These are phyloP conservation scores for Myzus persicae DNA, from an alignment of 1,140 invertebrate species.

Conservation along the genomic window DNA sequence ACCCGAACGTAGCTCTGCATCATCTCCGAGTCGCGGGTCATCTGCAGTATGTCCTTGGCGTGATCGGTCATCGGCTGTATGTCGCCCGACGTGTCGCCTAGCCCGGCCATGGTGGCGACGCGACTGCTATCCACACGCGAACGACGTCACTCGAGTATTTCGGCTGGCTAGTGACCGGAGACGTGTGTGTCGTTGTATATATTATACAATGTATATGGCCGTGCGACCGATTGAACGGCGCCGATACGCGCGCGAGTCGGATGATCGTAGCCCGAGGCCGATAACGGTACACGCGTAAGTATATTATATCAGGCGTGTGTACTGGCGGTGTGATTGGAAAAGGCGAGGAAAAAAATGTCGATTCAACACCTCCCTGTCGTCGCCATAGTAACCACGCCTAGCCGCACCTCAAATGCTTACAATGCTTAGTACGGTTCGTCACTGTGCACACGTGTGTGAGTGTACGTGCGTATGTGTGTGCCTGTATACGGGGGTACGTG, in stretches of 20 bases:
- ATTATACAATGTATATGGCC: neutral
- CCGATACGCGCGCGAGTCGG: constrained; percentile 62
- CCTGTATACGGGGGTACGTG: neutral
- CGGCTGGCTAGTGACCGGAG: neutral
- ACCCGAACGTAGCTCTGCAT: constrained; percentile 62
- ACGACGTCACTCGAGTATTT: constrained; percentile 22
- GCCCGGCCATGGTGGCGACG: constrained; percentile 35
- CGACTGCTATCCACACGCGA: neutral
- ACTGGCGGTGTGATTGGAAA: constrained; percentile 14
- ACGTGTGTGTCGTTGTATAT: neutral
- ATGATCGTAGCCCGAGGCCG: neutral
- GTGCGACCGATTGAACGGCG: constrained; percentile 62
- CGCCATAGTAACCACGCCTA: neutral
- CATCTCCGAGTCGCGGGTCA: constrained; percentile 62
- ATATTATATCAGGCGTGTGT: neutral
- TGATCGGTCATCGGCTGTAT: constrained; percentile 61
- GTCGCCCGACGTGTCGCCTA: constrained; percentile 48
- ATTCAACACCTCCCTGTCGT: constrained; percentile 32
- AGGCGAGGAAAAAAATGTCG: constrained; percentile 26
- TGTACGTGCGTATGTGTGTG: neutral
- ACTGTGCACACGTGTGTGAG: neutral
- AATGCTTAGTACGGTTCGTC: neutral
- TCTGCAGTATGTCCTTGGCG: constrained; percentile 60
- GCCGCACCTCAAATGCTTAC: neutral
- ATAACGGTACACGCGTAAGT: neutral